These are phyloP conservation scores for Acholoe squamosa DNA, from an alignment of 2,888 invertebrate species.

Conservation along the genomic window DNA sequence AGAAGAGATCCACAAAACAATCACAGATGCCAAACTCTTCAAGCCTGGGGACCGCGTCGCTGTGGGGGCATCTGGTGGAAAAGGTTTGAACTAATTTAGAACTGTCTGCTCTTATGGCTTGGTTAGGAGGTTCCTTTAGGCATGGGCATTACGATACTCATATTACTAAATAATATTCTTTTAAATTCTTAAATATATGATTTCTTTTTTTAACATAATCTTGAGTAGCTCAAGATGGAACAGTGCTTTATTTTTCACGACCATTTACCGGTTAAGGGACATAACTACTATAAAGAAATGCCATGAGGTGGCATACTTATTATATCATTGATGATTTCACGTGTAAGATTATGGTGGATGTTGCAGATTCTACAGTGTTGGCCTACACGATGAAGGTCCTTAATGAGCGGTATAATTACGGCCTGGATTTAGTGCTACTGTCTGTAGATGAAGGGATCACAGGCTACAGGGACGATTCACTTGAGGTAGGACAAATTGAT, in stretches of 20 bases:
- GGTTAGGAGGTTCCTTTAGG: too few relatives aligned
- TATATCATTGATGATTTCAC: not conserved
- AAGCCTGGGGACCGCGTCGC: constrained; percentile 93
- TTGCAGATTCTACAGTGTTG: constrained; percentile 95
- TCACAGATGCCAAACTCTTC: constrained; percentile 91
- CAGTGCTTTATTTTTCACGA: too few relatives aligned
- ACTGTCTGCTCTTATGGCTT: not conserved
- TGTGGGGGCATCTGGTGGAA: constrained; percentile 89
- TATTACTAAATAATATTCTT: too few relatives aligned
- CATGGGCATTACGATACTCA: too few relatives aligned
- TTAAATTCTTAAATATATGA: too few relatives aligned
- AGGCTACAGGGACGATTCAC: constrained; percentile 94
- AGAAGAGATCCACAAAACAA: constrained; percentile 96
- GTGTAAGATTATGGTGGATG: not conserved
- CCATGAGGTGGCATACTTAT: too few relatives aligned
- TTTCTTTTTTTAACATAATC: too few relatives aligned
- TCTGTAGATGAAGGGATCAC: constrained; percentile 99
- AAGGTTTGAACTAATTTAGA: constrained; percentile 79
- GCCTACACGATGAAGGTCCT: constrained; percentile 95
- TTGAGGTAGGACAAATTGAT: constrained; percentile 85
- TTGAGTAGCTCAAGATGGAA: too few relatives aligned
- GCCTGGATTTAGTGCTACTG: constrained; percentile 92
- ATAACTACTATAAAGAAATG: too few relatives aligned
- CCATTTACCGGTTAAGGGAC: too few relatives aligned
- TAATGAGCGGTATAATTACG: constrained; percentile 95